phyloP scores from a whole-genome alignment of 2,797 vertebrate species.

The Gymnoscopelus braueri region DNA sequence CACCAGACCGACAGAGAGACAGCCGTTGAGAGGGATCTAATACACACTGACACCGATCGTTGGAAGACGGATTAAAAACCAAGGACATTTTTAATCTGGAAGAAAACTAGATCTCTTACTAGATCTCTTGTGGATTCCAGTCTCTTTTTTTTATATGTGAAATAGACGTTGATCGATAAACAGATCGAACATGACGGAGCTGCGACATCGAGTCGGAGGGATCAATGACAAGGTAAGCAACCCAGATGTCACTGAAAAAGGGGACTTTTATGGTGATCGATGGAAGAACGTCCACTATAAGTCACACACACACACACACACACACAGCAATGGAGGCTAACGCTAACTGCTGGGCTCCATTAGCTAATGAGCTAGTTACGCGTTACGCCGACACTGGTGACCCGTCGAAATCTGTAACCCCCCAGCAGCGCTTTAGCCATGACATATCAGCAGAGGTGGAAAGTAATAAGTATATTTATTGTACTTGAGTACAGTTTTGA shows the following conservation, averaged over 20 bases:
- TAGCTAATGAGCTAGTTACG: constrained; percentile 16
- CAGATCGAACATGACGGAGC: constrained; percentile 77
- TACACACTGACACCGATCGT: no score
- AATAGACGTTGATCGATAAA: constrained; percentile 18
- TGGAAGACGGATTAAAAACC: no score
- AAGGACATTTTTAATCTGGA: neutral
- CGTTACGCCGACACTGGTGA: neutral
- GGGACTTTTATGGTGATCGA: no score
- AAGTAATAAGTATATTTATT: no score
- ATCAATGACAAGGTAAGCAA: constrained; percentile 79
- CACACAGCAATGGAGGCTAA: neutral
- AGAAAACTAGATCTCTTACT: neutral
- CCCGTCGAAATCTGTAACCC: no score
- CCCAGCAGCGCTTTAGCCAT: no score
- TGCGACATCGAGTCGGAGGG: constrained; percentile 79
- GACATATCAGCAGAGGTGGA: no score
- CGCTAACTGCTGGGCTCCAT: constrained; percentile 11
- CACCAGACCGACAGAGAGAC: no score
- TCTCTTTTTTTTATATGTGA: constrained; percentile 60
- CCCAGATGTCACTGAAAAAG: neutral
- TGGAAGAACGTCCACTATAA: no score
- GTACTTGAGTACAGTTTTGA: no score
- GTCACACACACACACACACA: neutral
- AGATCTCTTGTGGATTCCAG: constrained; percentile 2
- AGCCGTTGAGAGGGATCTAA: no score